Percentiles rank a stretch among this genome's conserved stretches.
Conservation (phyloP, 2,888 invertebrate genomes). For the Erannis defoliaria region DNA sequence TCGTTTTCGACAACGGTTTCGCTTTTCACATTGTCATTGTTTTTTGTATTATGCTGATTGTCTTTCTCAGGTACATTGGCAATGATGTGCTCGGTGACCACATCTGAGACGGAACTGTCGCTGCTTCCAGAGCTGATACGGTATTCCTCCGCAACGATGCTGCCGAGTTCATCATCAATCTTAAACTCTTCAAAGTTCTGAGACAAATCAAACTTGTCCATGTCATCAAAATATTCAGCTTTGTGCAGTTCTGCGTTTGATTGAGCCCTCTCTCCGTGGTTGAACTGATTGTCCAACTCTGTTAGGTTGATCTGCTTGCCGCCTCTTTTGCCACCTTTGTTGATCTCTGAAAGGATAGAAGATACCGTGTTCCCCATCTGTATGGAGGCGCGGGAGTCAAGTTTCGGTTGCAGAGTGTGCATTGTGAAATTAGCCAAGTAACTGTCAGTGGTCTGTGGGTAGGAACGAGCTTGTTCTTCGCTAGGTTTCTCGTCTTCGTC, state of each 20-base stretch:
- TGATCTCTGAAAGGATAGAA: conserved; percentile 87
- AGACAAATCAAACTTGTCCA: conserved; percentile 89
- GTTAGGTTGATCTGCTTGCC: conserved; percentile 79
- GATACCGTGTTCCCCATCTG: conserved; percentile 88
- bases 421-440: conserved; percentile 77
- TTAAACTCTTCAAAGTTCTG: conserved; percentile 94
- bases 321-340: conserved; percentile 79
- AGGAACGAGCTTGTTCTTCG: conserved; percentile 70
- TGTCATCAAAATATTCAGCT: conserved; percentile 81
- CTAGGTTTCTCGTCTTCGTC: conserved; percentile 86
- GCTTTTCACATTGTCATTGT: conserved; percentile 61
- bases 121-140: conserved; percentile 84
- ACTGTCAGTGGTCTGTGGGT: conserved; percentile 68
- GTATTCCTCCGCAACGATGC: conserved; percentile 82
- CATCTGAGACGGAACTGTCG: conserved; percentile 78
- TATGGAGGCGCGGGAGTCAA: conserved; percentile 84
- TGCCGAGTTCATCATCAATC: conserved; percentile 89
- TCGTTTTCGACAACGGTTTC: conserved; percentile 72
- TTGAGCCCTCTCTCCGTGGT: conserved; percentile 66
- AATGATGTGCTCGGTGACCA: conserved; percentile 73
- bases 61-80: conserved; percentile 73
- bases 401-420: conserved; percentile 78
- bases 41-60: conserved; percentile 60
- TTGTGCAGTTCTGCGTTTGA: conserved; percentile 71
- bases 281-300: conserved; percentile 79